Evolutionary conservation across 2,113 vertebrate genomes (phyloP).

Genomic region (Chloebia gouldiae): DNA sequence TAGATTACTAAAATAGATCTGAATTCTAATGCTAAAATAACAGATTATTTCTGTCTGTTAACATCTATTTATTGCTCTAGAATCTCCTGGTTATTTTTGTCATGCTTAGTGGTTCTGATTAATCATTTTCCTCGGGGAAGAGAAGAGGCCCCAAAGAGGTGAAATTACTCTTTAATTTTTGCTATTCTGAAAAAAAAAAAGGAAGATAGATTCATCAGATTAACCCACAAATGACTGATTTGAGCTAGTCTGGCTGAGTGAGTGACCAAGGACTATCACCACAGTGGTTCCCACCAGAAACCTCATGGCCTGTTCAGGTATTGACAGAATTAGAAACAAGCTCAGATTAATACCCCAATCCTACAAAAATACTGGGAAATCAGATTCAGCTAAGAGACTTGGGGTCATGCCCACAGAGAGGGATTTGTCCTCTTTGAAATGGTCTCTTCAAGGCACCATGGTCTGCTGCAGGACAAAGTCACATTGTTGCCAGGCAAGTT

Average conservation of each 20-base stretch:
- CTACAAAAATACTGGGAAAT: neutral
- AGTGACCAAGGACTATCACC: neutral
- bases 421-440: neutral
- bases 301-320: neutral
- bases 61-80: conserved; percentile 5
- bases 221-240: neutral
- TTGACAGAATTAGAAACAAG: neutral
- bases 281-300: neutral
- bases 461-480: neutral
- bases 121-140: neutral
- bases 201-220: neutral
- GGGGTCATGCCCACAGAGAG: neutral
- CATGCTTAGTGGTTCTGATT: conserved; percentile 25
- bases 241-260: neutral
- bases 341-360: neutral
- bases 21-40: conserved; percentile 30
- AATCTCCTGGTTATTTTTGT: conserved; percentile 46
- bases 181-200: neutral
- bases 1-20: conserved; percentile 39
- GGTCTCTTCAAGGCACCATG: neutral
- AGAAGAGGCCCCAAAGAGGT: neutral
- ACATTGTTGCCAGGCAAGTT: neutral
- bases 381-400: neutral
- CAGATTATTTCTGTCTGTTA: conserved; percentile 28
- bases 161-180: neutral